phyloP scores from a whole-genome alignment of 2,113 vertebrate species.

The Pogona vitticeps region DNA sequence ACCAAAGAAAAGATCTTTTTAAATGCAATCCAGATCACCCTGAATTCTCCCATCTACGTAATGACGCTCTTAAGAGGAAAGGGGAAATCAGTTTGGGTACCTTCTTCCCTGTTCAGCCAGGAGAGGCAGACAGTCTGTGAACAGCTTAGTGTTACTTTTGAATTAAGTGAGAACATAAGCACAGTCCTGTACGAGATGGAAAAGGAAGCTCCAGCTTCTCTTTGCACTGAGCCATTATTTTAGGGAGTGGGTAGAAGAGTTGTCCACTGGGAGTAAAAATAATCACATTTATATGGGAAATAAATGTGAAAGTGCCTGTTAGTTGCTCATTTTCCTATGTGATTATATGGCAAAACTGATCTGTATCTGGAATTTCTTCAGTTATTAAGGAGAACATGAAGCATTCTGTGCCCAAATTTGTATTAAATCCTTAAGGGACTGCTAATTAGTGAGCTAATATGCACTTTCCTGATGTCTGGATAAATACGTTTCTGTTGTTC shows the following conservation, averaged over 20 bases:
- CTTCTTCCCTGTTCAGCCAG: not conserved
- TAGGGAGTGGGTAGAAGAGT: not conserved
- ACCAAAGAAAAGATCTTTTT: no score
- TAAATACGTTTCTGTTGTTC: constrained; percentile 70
- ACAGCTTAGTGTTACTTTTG: not conserved
- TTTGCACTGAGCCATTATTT: not conserved
- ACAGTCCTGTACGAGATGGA: not conserved
- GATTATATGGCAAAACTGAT: constrained; percentile 8
- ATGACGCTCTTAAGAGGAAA: no score
- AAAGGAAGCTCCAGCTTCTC: not conserved
- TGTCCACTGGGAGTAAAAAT: not conserved
- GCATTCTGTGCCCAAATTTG: constrained; percentile 55
- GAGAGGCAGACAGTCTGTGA: no score
- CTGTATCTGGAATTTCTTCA: constrained; percentile 29
- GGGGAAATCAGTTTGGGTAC: no score
- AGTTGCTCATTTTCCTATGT: not conserved
- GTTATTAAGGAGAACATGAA: constrained; percentile 50
- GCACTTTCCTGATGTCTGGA: constrained; percentile 61
- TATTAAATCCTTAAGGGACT: constrained; percentile 53
- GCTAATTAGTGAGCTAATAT: constrained; percentile 67
- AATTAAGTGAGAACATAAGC: not conserved
- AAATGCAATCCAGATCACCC: no score
- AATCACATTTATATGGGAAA: accelerated
- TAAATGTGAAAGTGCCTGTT: not conserved
- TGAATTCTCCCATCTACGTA: no score